Conservation (phyloP, 2,113 vertebrate genomes). For the Scopus umbretta region DNA sequence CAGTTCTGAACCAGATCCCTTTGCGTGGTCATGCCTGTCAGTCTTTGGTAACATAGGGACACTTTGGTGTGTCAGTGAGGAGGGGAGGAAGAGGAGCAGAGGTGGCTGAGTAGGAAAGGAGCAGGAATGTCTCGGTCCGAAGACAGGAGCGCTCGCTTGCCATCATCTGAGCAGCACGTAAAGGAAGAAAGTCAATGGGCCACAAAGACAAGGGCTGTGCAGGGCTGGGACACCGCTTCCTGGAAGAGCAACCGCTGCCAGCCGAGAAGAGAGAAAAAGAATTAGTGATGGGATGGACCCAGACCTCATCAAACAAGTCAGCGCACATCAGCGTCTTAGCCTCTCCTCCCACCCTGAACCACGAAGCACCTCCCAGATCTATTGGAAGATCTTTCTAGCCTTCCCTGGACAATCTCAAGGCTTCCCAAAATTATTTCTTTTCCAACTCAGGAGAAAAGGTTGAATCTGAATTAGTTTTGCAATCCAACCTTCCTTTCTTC, state of each 20-base stretch:
- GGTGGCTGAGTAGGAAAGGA: constrained; percentile 63
- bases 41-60: constrained; percentile 83
- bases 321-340: too few species aligned
- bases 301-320: neutral
- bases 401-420: neutral
- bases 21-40: constrained; percentile 67
- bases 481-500: neutral
- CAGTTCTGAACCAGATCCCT: constrained; percentile 70
- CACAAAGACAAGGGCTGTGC: constrained; percentile 43
- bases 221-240: constrained; percentile 33
- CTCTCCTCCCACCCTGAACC: neutral
- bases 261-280: constrained; percentile 25
- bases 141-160: constrained; percentile 50
- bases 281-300: neutral
- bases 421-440: neutral
- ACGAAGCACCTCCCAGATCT: neutral
- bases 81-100: constrained; percentile 67
- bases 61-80: constrained; percentile 82
- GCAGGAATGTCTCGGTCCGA: constrained; percentile 50
- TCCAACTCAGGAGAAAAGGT: neutral
- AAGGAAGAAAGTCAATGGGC: constrained; percentile 70
- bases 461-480: neutral
- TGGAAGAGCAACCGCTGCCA: constrained; percentile 75
- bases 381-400: neutral
- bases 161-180: constrained; percentile 79